Percentiles rank a stretch among this genome's conserved stretches.
Conservation (phyloP, 2,797 vertebrate genomes). For the Anas bahamensis region DNA sequence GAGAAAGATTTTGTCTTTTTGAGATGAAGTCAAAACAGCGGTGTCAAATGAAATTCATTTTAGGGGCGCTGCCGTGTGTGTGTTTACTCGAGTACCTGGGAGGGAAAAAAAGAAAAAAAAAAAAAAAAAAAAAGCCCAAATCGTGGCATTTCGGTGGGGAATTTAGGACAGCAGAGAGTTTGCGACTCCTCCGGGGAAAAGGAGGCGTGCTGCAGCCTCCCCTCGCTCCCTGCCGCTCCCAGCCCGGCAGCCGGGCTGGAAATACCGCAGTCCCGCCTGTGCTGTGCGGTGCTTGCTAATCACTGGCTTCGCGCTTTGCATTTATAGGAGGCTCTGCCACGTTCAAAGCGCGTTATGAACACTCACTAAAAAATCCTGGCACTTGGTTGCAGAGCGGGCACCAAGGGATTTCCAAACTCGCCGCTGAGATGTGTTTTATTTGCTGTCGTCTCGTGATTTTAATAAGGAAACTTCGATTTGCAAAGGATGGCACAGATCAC, state of each 20-base stretch:
- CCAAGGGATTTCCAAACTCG: not conserved
- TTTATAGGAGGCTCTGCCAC: not conserved
- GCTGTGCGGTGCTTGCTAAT: not conserved
- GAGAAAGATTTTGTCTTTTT: constrained; percentile 71
- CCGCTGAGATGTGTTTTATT: not conserved
- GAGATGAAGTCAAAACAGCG: constrained; percentile 67
- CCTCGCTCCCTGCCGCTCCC: not conserved
- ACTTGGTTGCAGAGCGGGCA: not conserved
- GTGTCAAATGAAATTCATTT: constrained; percentile 24
- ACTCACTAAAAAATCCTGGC: not conserved
- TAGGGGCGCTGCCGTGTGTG: not conserved
- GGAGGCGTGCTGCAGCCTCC: not conserved
- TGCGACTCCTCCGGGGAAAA: not conserved
- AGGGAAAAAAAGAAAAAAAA: no score
- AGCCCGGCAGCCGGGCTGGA: not conserved
- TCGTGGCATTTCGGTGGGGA: not conserved
- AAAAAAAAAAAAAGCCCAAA: not conserved
- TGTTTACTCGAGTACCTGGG: not conserved
- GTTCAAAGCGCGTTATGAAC: not conserved
- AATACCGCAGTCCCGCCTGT: not conserved
- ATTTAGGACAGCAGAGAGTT: not conserved
- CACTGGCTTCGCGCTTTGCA: not conserved
- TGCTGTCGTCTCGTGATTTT: not conserved
- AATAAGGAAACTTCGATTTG: not conserved
- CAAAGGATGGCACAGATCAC: not conserved